Conservation (phyloP, 64 coral and sea anemone species). For the Montipora sp. region DNA sequence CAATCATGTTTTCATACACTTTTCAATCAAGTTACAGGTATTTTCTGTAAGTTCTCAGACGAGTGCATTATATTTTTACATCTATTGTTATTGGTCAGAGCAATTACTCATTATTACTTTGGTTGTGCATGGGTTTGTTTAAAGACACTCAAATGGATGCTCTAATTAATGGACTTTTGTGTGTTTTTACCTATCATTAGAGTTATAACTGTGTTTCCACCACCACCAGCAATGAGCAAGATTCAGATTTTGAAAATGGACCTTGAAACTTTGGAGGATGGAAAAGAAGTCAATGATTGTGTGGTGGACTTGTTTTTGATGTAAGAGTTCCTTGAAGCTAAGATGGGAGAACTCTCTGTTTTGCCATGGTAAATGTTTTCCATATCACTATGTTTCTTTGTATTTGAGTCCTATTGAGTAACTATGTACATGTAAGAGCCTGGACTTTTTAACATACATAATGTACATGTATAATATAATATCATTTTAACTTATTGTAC, state of each 20-base stretch:
- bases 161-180: not conserved
- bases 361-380: not conserved
- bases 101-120: not conserved
- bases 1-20: too few species aligned
- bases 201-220: conserved; percentile 44
- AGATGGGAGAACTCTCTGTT: not conserved
- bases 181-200: not conserved
- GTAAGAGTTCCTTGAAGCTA: not conserved
- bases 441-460: too few species aligned
- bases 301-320: conserved; percentile 36
- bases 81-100: too few species aligned
- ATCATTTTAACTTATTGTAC: too few species aligned
- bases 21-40: too few species aligned
- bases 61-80: too few species aligned
- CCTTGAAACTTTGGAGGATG: conserved; percentile 16
- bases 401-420: too few species aligned
- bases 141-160: not conserved
- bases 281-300: conserved; percentile 34
- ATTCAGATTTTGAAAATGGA: conserved; percentile 18
- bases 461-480: too few species aligned
- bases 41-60: too few species aligned
- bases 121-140: not conserved
- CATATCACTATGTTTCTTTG: too few species aligned
- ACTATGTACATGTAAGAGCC: not conserved
- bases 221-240: not conserved